phyloP scores from a whole-genome alignment of 2,797 vertebrate genomes.

The Toxotes lorentzi region DNA sequence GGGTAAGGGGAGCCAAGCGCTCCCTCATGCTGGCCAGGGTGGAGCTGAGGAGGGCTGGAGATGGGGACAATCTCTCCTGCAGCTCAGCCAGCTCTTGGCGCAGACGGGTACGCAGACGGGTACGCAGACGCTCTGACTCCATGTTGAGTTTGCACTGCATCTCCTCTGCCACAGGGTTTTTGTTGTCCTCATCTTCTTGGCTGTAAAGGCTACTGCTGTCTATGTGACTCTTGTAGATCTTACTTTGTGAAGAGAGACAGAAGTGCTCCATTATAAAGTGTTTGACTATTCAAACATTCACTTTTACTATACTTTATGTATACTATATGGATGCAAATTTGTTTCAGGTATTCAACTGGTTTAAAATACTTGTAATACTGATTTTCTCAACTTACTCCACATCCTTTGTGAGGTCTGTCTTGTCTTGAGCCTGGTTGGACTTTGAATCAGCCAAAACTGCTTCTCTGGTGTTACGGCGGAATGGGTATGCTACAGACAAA shows the following conservation, averaged over 20 bases:
- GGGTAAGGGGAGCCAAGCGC: conserved; percentile 77
- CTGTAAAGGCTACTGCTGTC: conserved; percentile 78
- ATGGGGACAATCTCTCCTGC: conserved; percentile 77
- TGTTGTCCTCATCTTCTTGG: conserved; percentile 45
- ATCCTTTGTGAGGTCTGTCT: conserved; percentile 72
- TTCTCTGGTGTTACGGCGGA: conserved; percentile 67
- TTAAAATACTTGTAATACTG: not conserved
- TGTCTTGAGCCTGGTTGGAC: conserved; percentile 80
- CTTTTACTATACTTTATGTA: too few relatives aligned
- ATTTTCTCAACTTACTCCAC: conserved; percentile 74
- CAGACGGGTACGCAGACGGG: conserved; percentile 77
- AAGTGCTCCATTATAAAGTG: not conserved
- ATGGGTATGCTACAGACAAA: conserved; percentile 74
- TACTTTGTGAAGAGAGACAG: conserved; percentile 62
- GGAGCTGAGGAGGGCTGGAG: conserved; percentile 56
- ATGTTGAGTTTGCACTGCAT: conserved; percentile 78
- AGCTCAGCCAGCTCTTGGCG: conserved; percentile 84
- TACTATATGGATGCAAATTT: not conserved
- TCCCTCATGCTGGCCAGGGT: conserved; percentile 72
- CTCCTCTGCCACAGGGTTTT: conserved; percentile 73
- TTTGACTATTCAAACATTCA: conserved; percentile 4
- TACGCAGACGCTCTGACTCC: conserved; percentile 82
- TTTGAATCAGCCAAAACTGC: conserved; percentile 61
- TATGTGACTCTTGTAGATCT: conserved; percentile 82
- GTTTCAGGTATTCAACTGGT: not conserved